Conservation (phyloP, 2,113 vertebrate species). For the Triplophysa rosa region DNA sequence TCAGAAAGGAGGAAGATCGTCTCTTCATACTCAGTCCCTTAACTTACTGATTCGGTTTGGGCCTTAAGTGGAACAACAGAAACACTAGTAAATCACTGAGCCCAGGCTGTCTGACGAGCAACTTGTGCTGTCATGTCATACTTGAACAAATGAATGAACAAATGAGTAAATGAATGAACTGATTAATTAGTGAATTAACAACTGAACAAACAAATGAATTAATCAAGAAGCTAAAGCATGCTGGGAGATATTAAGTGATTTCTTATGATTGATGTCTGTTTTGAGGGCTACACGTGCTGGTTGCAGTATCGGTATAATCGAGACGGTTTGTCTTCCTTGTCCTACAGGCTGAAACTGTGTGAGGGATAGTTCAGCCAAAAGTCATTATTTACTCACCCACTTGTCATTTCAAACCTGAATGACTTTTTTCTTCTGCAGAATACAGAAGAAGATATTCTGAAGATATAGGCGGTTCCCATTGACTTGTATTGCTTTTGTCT, state of each 20-base stretch:
- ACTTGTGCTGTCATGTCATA: not conserved
- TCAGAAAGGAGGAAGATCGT: slow-evolving; percentile 94
- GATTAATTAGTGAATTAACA: too few species aligned
- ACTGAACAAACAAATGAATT: not conserved
- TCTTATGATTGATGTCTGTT: not conserved
- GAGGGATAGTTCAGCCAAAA: not conserved
- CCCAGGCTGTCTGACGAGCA: not conserved
- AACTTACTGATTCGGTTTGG: slow-evolving; percentile 81
- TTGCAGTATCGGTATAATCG: not conserved
- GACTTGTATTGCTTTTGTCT: too few species aligned
- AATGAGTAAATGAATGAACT: too few species aligned
- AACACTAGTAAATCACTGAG: not conserved
- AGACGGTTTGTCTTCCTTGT: not conserved
- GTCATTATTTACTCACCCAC: too few species aligned
- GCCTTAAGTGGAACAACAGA: not conserved
- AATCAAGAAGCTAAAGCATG: not conserved
- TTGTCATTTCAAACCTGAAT: too few species aligned
- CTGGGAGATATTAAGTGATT: slow-evolving; percentile 3
- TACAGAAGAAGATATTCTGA: too few species aligned
- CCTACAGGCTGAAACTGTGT: not conserved
- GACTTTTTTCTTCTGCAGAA: too few species aligned
- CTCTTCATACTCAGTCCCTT: slow-evolving; percentile 94
- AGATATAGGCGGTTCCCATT: too few species aligned
- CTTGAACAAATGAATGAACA: not conserved
- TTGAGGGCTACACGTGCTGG: not conserved